Evolutionary conservation across 2,888 invertebrate genomes (phyloP), one percentile per base, ranked within the genome.

Genomic region (Torymus auratus): DNA sequence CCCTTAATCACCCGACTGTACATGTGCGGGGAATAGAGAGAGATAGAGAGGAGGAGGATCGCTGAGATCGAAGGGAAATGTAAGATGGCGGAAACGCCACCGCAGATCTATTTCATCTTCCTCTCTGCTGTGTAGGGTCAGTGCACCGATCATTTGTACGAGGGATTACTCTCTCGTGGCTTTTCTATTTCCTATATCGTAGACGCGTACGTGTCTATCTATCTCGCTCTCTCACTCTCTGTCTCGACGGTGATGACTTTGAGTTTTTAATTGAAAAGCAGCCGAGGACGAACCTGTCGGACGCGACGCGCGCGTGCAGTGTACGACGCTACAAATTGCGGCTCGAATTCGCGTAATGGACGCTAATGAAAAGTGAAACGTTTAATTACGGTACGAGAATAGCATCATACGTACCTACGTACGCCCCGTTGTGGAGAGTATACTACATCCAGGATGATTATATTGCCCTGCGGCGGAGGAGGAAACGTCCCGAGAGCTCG

Each of bases 251-350:
- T 20, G 20, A 20, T 20, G 77, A 71, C 70, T 71, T 69, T 71
- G 78, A 56, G 15, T 64, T 70, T 75, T 80, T 75, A 74, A 80
- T 75, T 75, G 65, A 80, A 78, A 56, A 56, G 62, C 2, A 10
- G n/a, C 28, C 53, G 15, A 15, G 50, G 64, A 64, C 41, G 52
- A 53, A 60, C 58, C 64, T 56, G 70, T 71, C 70, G 50, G 78
- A 58, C 58, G 69, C 56, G 17, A 20, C 20, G 20, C 20, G 20
- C 20, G 20, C 20, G 20, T 20, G 20, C 20, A 20, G 20, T 20
- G 20, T 20, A 20, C 20, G 20, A 20, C 20, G 20, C 15, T 53
- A 53, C 56, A 62, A 68, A 53, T 62, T 53, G 61, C 65, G 13
- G 28, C 13, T 62, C 20, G 69, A 64, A 52, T 72, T 62, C 72